A percentile compares a stretch with the other conserved stretches of the same genome.
Conservation (phyloP, 2,888 invertebrate species). For the Ormia ochracea region DNA sequence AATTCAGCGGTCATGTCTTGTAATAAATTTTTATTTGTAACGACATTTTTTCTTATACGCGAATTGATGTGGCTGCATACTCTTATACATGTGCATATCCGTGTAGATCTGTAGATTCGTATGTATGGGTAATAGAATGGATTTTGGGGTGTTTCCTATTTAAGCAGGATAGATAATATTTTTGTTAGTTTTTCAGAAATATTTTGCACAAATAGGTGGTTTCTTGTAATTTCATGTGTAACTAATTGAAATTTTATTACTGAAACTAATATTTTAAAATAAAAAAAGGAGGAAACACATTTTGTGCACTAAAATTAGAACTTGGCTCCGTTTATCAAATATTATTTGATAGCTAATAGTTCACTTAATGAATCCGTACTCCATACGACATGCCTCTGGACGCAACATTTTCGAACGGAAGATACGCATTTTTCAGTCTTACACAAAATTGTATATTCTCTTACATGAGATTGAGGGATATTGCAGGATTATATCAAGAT, state of each 20-base stretch:
- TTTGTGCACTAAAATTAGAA: not conserved
- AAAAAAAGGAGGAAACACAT: not conserved
- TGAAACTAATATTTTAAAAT: not conserved
- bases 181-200: constrained; percentile 1
- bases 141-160: constrained; percentile 53
- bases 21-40: constrained; percentile 33
- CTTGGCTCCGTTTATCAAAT: not conserved
- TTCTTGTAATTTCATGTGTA: constrained; percentile 68
- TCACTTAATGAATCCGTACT: no score
- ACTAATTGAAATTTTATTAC: constrained; percentile 73
- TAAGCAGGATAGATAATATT: not conserved
- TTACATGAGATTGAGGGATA: no score
- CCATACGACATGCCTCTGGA: no score
- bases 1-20: constrained; percentile 37
- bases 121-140: no score
- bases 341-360: no score
- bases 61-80: no score
- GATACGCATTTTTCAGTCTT: no score
- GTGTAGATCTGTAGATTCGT: no score
- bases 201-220: constrained; percentile 34
- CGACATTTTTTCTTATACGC: constrained; percentile 48
- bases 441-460: no score
- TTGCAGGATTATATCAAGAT: no score
- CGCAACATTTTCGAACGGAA: no score
- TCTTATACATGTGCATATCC: not conserved